Evolutionary conservation across 2,797 vertebrate species (phyloP), one percentile per base, ranked within the genome.

Genomic region (Dendrocincla fuliginosa): DNA sequence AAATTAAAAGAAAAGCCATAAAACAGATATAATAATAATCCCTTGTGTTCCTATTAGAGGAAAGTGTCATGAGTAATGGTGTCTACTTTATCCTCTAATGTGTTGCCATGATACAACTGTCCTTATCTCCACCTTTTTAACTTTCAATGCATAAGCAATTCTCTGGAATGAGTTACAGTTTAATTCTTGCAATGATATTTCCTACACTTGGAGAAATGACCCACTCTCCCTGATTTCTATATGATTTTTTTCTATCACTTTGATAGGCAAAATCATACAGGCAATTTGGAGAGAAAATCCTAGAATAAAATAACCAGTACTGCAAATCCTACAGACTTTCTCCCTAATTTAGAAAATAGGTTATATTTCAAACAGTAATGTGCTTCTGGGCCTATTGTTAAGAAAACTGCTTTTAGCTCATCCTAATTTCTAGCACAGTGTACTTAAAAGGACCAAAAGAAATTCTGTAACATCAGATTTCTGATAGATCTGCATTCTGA

Each of bases 311-410:
- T 52, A 84, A 17, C 7, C 19, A 67, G 28, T 13, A 47, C 30
- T 91, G 18, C 28, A 96, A 90, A 93, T 55, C 13, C 80, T 80
- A 67, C 16, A n/a, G 28, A n/a, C 4, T 91, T 77, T 32, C 13
- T 57, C 46, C 24, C 9, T 39, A 13, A 79, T 95, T 95, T 92
- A 95, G 71, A 69, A 82, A 91, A 50, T 41, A 7, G 11, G 4
- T 10, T 52, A 56, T 80, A 56, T 53, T 71, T 52, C 22, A 82
- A 82, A 59, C 16, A 87, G 9, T 25, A 78, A 46, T 64, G 64
- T 93, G 89, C 89, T 96, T 92, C 25, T 77, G 19, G 57, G 27
- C 42, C 17, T 70, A 59, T 92, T 83, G 6, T 64, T 92, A 94
- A 61, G 74, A 94, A 85, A 37, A 10, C 8, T 87, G 13, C 24